phyloP scores from a whole-genome alignment of 1,140 invertebrate species.

The Subanguina moxae region DNA sequence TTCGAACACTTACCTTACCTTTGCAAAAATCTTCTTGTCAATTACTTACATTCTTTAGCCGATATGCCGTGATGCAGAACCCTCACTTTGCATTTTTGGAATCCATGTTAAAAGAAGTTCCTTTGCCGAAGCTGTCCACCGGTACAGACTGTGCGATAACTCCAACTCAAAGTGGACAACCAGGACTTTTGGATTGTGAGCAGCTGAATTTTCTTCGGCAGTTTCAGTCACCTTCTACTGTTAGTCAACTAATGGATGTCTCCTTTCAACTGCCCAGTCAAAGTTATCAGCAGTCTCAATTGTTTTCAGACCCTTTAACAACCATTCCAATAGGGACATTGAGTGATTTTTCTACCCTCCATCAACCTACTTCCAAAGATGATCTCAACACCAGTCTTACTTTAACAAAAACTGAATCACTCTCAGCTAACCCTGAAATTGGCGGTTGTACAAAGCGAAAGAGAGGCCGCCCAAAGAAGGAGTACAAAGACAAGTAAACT shows the following conservation, averaged over 20 bases:
- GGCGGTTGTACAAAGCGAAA: slow-evolving; percentile 20
- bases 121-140: slow-evolving; percentile 10
- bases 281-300: background rate
- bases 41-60: slow-evolving; percentile 28
- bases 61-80: slow-evolving; percentile 39
- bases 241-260: too few relatives aligned
- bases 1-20: background rate
- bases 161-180: background rate
- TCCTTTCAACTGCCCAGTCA: background rate
- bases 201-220: background rate
- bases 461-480: slow-evolving; percentile 24
- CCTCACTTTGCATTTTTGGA: slow-evolving; percentile 49
- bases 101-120: slow-evolving; percentile 35
- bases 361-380: background rate
- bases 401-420: background rate
- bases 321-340: background rate
- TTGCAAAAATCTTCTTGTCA: background rate
- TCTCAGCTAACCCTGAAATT: background rate
- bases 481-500: slow-evolving; percentile 31
- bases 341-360: background rate
- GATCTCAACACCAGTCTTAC: background rate
- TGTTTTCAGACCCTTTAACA: background rate
- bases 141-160: background rate
- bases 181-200: background rate
- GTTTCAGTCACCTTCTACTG: too few relatives aligned